These are phyloP conservation scores for Tetramorium parvispinum DNA, from an alignment of 1,140 invertebrate genomes.

Conservation along the genomic window DNA sequence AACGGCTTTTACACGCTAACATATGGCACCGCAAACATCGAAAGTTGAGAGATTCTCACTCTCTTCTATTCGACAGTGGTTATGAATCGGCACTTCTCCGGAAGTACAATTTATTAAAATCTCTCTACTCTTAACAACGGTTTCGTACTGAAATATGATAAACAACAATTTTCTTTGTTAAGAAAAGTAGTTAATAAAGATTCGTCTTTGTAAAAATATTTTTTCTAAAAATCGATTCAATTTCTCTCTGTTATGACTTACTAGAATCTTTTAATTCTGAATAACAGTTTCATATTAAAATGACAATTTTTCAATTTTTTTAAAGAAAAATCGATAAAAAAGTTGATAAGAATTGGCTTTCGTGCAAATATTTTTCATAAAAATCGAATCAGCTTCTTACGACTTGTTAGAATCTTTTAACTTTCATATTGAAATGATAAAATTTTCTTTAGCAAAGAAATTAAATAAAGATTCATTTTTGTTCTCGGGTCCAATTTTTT, in stretches of 20 bases:
- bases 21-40: slow-evolving; percentile 69
- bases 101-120: neutral
- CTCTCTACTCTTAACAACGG: neutral
- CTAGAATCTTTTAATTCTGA: neutral
- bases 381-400: neutral
- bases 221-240: neutral
- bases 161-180: neutral
- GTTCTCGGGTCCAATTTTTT: neutral
- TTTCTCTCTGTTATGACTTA: neutral
- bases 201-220: neutral
- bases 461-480: neutral
- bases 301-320: neutral
- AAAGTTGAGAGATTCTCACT: slow-evolving; percentile 66
- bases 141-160: neutral
- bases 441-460: neutral
- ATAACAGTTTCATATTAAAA: neutral
- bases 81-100: slow-evolving; percentile 48
- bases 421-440: too few species aligned
- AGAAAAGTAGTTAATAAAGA: neutral
- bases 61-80: slow-evolving; percentile 8
- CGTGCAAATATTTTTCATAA: neutral
- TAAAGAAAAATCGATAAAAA: neutral
- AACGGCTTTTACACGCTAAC: slow-evolving; percentile 73
- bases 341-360: neutral
- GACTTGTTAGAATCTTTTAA: neutral